These are phyloP conservation scores for Troglohyphantes excavatus DNA, from an alignment of 2,888 invertebrate genomes.

Conservation along the genomic window DNA sequence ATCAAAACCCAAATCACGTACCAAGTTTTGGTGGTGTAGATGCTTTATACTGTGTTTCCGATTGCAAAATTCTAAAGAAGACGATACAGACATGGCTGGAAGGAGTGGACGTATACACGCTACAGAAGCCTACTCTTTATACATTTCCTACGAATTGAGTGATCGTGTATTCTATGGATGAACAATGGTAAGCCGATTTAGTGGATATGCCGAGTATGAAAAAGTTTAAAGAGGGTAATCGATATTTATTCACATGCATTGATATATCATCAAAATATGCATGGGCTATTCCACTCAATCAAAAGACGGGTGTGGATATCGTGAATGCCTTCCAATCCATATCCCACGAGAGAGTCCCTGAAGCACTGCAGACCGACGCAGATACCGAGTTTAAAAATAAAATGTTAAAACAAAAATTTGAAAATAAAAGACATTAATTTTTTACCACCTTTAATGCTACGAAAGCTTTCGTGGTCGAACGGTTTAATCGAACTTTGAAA, in stretches of 20 bases:
- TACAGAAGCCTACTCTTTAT: constrained; percentile 60
- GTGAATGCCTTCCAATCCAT: constrained; percentile 78
- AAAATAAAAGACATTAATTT: constrained; percentile 58
- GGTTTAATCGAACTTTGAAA: constrained; percentile 81
- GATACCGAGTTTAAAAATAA: constrained; percentile 80
- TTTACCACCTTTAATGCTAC: constrained; percentile 80
- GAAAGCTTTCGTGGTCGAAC: constrained; percentile 81
- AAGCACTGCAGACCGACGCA: constrained; percentile 79
- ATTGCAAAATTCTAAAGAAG: constrained; percentile 16
- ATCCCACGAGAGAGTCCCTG: constrained; percentile 73
- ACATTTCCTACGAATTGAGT: constrained; percentile 75
- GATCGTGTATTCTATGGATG: constrained; percentile 79
- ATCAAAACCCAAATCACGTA: neutral
- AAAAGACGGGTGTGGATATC: constrained; percentile 78
- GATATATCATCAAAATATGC: constrained; percentile 80
- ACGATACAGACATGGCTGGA: constrained; percentile 65
- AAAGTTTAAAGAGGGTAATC: neutral
- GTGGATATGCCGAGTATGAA: constrained; percentile 31
- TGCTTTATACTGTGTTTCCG: constrained; percentile 34
- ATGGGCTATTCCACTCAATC: constrained; percentile 80
- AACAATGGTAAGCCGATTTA: constrained; percentile 80
- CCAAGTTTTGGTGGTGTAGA: constrained; percentile 39
- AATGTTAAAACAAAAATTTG: constrained; percentile 62
- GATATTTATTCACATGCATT: constrained; percentile 73
- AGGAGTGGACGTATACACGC: constrained; percentile 63